Percentiles rank a stretch among this genome's conserved stretches.
Evolutionary conservation across 1,140 invertebrate species (phyloP).

Genomic region (Zaprionus lachaisei): DNA sequence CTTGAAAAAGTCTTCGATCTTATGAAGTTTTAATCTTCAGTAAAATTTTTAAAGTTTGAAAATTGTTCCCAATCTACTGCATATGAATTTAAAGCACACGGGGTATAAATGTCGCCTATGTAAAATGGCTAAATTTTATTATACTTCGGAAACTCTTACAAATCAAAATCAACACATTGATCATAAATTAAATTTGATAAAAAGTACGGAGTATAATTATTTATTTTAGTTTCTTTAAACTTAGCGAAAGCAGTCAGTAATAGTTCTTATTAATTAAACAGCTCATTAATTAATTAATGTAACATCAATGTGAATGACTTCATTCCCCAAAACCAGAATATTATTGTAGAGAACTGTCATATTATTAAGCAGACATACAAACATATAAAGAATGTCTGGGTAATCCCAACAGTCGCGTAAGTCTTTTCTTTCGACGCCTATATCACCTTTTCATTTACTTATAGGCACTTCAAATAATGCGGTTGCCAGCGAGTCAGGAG

Average conservation of each 20-base stretch:
- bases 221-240: no score
- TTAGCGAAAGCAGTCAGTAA: accelerated
- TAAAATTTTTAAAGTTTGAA: no score
- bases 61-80: no score
- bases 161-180: no score
- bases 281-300: neutral
- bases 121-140: no score
- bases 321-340: neutral
- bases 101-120: no score
- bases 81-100: no score
- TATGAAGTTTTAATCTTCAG: no score
- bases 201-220: no score
- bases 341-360: neutral
- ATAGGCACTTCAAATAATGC: constrained; percentile 71
- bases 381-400: neutral
- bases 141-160: no score
- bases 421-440: neutral
- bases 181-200: no score
- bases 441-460: constrained; percentile 66
- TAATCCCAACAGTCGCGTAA: neutral
- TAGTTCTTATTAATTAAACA: neutral
- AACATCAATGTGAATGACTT: neutral
- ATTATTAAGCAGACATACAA: neutral
- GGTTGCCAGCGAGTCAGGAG: constrained; percentile 36
- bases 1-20: no score